A percentile compares a stretch with the other conserved stretches of the same genome.
These are phyloP conservation scores for Drosophila anceps DNA, from an alignment of 2,888 invertebrate genomes.

Conservation along the genomic window DNA sequence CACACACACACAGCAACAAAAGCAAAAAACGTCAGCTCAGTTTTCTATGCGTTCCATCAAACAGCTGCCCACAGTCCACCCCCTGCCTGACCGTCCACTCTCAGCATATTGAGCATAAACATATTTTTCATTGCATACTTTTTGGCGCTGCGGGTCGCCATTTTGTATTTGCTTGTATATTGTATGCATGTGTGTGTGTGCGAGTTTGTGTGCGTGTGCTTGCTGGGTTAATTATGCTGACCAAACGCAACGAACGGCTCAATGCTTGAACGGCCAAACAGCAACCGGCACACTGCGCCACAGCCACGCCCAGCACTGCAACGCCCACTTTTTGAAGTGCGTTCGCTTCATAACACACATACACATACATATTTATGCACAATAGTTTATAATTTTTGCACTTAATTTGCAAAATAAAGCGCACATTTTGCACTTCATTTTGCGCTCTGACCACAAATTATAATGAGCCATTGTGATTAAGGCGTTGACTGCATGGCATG, in stretches of 20 bases:
- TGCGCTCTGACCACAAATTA: constrained; percentile 76
- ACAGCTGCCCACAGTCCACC: neutral
- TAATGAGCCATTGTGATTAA: constrained; percentile 77
- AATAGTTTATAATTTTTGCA: constrained; percentile 77
- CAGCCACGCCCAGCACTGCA: constrained; percentile 17
- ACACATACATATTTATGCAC: neutral
- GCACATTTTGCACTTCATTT: constrained; percentile 76
- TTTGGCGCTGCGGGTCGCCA: constrained; percentile 49
- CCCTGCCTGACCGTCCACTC: neutral
- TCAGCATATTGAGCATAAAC: constrained; percentile 23
- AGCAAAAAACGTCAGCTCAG: constrained; percentile 23
- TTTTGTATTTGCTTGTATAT: constrained; percentile 41
- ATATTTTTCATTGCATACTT: constrained; percentile 71
- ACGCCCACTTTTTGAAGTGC: constrained; percentile 19
- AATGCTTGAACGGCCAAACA: constrained; percentile 52
- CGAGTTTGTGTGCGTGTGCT: constrained; percentile 24
- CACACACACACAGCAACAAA: constrained; percentile 6
- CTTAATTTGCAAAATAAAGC: constrained; percentile 74
- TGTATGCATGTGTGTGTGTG: constrained; percentile 13
- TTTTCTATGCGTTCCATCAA: constrained; percentile 48
- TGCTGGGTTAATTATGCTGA: constrained; percentile 74
- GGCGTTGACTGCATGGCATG: constrained; percentile 36
- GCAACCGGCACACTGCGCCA: neutral
- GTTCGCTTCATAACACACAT: constrained; percentile 9
- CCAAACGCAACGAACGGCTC: constrained; percentile 62